Base-by-base conservation (phyloP, 1,140 invertebrate genomes). In the Neotoxoptera formosana region DNA sequence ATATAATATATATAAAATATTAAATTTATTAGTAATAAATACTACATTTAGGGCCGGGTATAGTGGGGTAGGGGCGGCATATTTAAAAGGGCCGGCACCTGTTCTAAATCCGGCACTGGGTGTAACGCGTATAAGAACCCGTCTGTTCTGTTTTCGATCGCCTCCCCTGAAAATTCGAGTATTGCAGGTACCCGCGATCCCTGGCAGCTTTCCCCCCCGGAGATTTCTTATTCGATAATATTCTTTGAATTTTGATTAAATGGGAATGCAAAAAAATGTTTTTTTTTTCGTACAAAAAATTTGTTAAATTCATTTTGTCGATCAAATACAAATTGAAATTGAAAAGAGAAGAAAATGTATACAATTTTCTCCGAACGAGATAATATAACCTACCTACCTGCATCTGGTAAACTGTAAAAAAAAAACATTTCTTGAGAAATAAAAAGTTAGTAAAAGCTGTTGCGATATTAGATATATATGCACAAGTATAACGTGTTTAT, bases 81-180 rank as follows among this genome's bases (percentile, higher is more conserved):
- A n/a, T n/a, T n/a, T n/a, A n/a, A n/a, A n/a, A n/a, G n/a, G n/a
- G n/a, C n/a, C n/a, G n/a, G n/a, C n/a, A n/a, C n/a, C n/a, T n/a
- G n/a, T n/a, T n/a, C n/a, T n/a, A n/a, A n/a, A n/a, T n/a, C n/a
- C n/a, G n/a, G n/a, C n/a, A n/a, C n/a, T n/a, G n/a, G n/a, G n/a
- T n/a, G n/a, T n/a, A n/a, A n/a, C n/a, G n/a, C 41, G 41, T 41
- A 41, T 83, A 83, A 81, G 90, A 92, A 51, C 90, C 90, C 20
- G 30, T 91, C 90, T 30, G 14, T 34, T 91, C 90, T 45, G 14
- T 47, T 91, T 67, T 47, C 25, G 25, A n/a, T 25, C 45, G 47
- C 11, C 84, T 47, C 84, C 84, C 30, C 8, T n/a, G 47, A n/a
- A 30, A 86, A 84, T 25, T 84, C 23, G 23, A n/a, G 11, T 67